Percentiles rank a stretch among this genome's conserved stretches.
phyloP scores from a whole-genome alignment of 2,113 vertebrate species.

The Malurus alboscapulatus region DNA sequence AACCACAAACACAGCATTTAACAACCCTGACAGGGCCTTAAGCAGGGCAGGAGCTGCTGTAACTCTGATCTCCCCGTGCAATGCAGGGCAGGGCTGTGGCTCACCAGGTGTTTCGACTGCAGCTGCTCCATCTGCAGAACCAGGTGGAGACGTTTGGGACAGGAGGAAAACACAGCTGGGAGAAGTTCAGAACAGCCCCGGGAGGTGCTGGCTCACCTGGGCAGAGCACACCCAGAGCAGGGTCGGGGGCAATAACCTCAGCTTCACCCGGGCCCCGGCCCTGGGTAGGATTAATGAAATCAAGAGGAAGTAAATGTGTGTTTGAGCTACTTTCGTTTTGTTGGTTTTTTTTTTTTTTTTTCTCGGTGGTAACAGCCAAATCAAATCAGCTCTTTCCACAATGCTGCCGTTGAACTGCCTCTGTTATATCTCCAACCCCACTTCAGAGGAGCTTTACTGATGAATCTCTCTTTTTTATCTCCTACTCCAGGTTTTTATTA shows the following conservation, averaged over 20 bases:
- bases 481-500: not conserved
- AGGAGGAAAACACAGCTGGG: constrained; percentile 71
- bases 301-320: not conserved
- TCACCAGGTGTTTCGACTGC: constrained; percentile 64
- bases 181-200: constrained; percentile 34
- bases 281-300: not conserved
- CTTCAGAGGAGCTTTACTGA: not conserved
- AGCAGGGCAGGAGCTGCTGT: not conserved
- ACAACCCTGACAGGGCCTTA: not conserved
- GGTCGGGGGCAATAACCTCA: not conserved
- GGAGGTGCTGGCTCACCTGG: constrained; percentile 44
- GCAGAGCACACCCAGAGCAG: not conserved
- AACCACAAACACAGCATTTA: not conserved
- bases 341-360: not conserved
- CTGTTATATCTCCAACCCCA: not conserved
- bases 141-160: constrained; percentile 54
- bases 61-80: not conserved
- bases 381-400: not conserved
- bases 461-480: not conserved
- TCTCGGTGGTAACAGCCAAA: not conserved
- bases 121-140: constrained; percentile 67
- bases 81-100: not conserved
- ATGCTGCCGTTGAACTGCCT: not conserved
- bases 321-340: not conserved
- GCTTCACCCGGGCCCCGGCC: not conserved